Evolutionary conservation across 2,888 invertebrate species (phyloP).

Genomic region (Calephelis perditalis): DNA sequence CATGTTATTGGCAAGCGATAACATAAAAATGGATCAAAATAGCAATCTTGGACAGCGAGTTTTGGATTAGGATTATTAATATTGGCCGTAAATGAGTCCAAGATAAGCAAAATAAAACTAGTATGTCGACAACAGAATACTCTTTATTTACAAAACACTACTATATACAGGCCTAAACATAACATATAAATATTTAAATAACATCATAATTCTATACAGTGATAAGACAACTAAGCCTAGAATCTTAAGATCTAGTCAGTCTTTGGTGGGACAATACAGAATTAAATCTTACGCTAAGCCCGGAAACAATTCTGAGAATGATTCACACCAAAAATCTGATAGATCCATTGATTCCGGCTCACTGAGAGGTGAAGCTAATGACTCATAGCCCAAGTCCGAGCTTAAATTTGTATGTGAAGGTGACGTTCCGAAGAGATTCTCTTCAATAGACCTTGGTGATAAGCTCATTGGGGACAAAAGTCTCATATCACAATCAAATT

Average conservation of each 20-base stretch:
- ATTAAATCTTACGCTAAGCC: constrained; percentile 76
- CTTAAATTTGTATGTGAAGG: constrained; percentile 63
- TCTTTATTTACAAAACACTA: constrained; percentile 49
- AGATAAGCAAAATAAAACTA: no score
- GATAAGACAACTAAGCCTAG: constrained; percentile 32
- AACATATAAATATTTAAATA: constrained; percentile 24
- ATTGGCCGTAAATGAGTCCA: no score
- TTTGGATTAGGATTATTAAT: no score
- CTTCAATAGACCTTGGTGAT: constrained; percentile 54
- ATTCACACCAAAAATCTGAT: constrained; percentile 85
- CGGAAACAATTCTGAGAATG: constrained; percentile 88
- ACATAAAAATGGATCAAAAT: no score
- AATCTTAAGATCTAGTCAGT: constrained; percentile 61
- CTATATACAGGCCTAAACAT: constrained; percentile 51
- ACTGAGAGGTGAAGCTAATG: constrained; percentile 67
- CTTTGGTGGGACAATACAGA: constrained; percentile 61
- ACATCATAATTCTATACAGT: constrained; percentile 26
- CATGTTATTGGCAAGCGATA: no score
- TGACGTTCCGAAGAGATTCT: constrained; percentile 54
- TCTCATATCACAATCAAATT: constrained; percentile 60
- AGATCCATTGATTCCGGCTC: constrained; percentile 67
- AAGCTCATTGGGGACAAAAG: constrained; percentile 66
- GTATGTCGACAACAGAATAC: constrained; percentile 20
- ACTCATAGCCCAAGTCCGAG: constrained; percentile 71
- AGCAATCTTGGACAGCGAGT: no score